phyloP scores from a whole-genome alignment of 64 coral and sea anemone species.

The Dendronephthya gigantea region DNA sequence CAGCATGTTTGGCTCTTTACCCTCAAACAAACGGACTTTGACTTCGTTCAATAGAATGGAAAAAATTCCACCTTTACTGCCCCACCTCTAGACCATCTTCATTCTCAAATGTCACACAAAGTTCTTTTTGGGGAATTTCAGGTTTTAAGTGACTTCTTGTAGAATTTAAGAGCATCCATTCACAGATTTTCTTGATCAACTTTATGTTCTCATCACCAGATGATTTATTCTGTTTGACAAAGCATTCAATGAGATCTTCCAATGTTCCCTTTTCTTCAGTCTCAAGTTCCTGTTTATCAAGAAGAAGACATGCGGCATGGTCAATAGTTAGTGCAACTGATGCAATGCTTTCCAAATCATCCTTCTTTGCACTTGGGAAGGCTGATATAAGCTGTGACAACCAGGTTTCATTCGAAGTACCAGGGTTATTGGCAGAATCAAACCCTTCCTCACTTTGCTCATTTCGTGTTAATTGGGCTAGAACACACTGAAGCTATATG shows the following conservation, averaged over 20 bases:
- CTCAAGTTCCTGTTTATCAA: neutral
- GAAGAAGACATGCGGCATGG: neutral
- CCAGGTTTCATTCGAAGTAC: neutral
- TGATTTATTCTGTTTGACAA: neutral
- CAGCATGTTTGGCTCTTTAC: neutral
- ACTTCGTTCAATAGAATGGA: constrained; percentile 10
- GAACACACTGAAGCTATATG: neutral
- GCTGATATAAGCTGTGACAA: neutral
- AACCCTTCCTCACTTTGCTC: neutral
- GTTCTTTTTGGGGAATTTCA: constrained; percentile 12
- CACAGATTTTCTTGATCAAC: constrained; percentile 29
- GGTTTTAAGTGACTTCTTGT: constrained; percentile 16
- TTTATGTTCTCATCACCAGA: neutral
- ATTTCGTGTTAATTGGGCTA: neutral
- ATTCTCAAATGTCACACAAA: constrained; percentile 22
- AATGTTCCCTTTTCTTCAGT: neutral
- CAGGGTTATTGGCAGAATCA: neutral
- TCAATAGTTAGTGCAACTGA: constrained; percentile 8
- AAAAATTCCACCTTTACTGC: constrained; percentile 18
- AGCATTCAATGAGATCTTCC: neutral
- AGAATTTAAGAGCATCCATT: constrained; percentile 10
- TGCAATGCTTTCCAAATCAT: neutral
- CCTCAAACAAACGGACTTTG: constrained; percentile 23
- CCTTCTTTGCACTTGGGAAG: constrained; percentile 12
- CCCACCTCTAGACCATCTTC: constrained; percentile 24